phyloP scores from a whole-genome alignment of 2,888 invertebrate species.

The Drosophila nr. perissopoda region DNA sequence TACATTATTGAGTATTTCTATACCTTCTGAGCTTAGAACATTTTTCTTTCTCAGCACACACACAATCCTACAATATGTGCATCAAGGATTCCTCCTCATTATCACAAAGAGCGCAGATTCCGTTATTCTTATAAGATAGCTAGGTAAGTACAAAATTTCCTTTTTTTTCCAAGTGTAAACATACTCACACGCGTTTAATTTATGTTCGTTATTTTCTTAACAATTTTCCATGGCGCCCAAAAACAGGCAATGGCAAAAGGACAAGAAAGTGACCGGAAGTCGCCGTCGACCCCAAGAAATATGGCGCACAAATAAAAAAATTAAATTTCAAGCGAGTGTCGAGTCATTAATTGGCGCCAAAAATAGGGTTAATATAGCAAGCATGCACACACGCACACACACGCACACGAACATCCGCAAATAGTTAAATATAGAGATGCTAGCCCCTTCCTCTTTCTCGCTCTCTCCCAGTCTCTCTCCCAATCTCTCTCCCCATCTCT shows the following conservation, averaged over 20 bases:
- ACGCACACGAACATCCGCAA: conserved; percentile 2
- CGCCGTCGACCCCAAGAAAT: conserved; percentile 60
- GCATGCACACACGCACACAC: conserved; percentile 19
- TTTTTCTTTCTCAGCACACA: neutral
- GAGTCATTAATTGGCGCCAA: conserved; percentile 76
- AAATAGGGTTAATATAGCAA: conserved; percentile 77
- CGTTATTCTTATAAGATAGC: neutral
- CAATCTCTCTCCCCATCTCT: neutral
- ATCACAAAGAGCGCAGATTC: neutral
- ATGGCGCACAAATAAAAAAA: conserved; percentile 40
- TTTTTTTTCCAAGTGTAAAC: neutral
- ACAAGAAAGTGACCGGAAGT: conserved; percentile 69
- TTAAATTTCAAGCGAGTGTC: conserved; percentile 46
- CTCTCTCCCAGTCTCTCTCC: too few relatives aligned
- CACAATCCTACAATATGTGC: neutral
- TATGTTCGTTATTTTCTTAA: conserved; percentile 32
- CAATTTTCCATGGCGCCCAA: conserved; percentile 60
- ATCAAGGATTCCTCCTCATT: neutral
- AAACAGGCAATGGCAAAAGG: conserved; percentile 69
- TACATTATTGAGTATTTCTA: neutral
- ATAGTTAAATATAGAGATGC: conserved; percentile 44
- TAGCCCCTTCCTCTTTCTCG: conserved; percentile 4
- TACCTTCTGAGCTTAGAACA: neutral
- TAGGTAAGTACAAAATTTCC: neutral
- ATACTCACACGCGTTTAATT: conserved; percentile 38